These are phyloP conservation scores for Sus scrofa DNA, from an alignment of 2,113 vertebrate genomes.

Conservation along the genomic window DNA sequence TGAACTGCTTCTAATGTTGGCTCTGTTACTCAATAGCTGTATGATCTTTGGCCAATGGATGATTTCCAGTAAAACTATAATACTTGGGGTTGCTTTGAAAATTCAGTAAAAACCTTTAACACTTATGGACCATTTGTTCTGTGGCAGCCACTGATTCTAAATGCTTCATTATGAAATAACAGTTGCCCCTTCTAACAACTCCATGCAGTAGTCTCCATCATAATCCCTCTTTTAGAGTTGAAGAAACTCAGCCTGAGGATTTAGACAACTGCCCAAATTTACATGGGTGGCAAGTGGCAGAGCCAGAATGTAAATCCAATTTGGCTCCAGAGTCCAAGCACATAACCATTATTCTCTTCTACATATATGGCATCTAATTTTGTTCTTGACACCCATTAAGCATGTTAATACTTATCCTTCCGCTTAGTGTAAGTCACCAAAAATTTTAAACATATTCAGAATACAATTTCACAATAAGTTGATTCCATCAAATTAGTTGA, in stretches of 20 bases:
- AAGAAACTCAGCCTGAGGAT: neutral
- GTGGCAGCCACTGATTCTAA: neutral
- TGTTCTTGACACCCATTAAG: neutral
- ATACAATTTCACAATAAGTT: neutral
- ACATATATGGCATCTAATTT: neutral
- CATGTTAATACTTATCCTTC: neutral
- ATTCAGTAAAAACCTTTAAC: neutral
- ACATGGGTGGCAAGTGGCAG: neutral
- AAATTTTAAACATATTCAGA: neutral
- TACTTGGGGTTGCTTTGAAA: neutral
- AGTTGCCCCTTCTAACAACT: neutral
- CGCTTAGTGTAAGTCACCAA: neutral
- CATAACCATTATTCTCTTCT: neutral
- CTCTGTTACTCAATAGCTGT: neutral
- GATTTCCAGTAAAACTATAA: neutral
- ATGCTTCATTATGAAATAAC: neutral
- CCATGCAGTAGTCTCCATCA: neutral
- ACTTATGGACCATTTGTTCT: neutral
- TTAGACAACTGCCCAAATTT: neutral
- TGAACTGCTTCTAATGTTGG: neutral
- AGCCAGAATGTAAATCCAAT: neutral
- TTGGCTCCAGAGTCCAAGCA: neutral
- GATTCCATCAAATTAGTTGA: neutral
- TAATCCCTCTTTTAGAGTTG: neutral
- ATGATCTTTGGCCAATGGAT: neutral